Percentiles rank a stretch among this genome's conserved stretches.
These are phyloP conservation scores for Fabriciana adippe DNA, from an alignment of 2,888 invertebrate genomes.

Conservation along the genomic window DNA sequence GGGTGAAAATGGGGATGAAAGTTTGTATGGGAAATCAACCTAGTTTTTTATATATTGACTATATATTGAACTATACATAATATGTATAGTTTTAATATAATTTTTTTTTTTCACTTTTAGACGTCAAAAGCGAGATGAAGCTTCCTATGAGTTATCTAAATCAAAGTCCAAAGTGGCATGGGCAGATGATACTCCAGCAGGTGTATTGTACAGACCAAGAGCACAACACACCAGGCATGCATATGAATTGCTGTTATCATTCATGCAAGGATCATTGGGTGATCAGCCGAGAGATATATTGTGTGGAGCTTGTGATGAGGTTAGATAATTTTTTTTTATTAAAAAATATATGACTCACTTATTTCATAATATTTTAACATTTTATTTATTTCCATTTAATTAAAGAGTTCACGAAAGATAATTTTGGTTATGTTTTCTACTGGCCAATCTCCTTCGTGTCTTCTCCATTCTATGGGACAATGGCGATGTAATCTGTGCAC, in stretches of 20 bases:
- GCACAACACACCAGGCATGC: conserved; percentile 99
- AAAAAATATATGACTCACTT: no score
- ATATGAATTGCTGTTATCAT: conserved; percentile 96
- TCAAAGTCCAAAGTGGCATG: conserved; percentile 94
- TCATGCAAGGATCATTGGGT: conserved; percentile 98
- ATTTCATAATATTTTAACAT: no score
- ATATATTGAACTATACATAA: no score
- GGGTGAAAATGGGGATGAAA: no score
- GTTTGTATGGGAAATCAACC: no score
- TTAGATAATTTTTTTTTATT: conserved; percentile 56
- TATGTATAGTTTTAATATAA: neutral
- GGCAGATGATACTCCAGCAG: conserved; percentile 94
- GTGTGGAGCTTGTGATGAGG: conserved; percentile 99
- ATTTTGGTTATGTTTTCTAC: no score
- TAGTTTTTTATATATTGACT: no score
- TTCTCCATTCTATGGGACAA: no score
- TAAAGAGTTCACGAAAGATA: no score
- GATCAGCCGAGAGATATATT: conserved; percentile 98
- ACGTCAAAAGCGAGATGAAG: conserved; percentile 95
- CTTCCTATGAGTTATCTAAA: conserved; percentile 94
- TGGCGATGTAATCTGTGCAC: no score
- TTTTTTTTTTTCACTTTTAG: conserved; percentile 60
- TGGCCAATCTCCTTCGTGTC: no score
- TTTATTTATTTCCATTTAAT: no score
- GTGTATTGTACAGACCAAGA: conserved; percentile 96